Evolutionary conservation across 2,888 invertebrate species (phyloP), one percentile per base, ranked within the genome.

Genomic region (Spisula subtruncata): DNA sequence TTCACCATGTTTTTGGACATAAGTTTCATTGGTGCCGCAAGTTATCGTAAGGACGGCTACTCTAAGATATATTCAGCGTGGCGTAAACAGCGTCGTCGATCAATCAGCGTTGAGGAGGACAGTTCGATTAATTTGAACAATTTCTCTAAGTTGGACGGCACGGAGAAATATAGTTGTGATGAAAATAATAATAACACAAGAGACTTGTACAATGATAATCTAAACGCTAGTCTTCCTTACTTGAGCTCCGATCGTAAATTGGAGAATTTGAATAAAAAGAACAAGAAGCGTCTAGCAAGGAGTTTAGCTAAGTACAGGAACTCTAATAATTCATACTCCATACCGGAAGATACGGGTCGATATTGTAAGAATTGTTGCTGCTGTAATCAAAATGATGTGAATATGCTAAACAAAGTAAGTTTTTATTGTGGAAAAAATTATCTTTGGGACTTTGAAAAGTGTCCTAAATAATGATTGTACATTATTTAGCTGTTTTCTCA

Each of bases 1-100:
- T 56, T 83, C 8, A 82, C 46, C 60, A 92, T 92, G 92, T 91
- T 92, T 83, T 83, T 92, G 88, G 92, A 92, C 81, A 88, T 92
- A 41, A 92, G 92, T 88, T 91, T 92, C 81, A 75, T 92, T 81
- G 91, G 92, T 4, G 91, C 90, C 18, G 91, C 92, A 14, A 25
- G 87, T 16, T 91, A 92, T 32, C 87, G 91, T 29, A 91, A 90
- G 60, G 91, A 92, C 1, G 91, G 90, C 8, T 92, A 91, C 83
- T 87, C 84, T 14, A 90, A 83, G 66, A 90, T 92, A 60, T 92
- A 92, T 56, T 87, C 83, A 1, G 87, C 89, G 6, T 54, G 90
- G 10, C 75, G 84, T 32, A 91, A 91, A 81, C 86, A 90, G n/a
- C 83, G 86, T 1, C 80, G 91, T 10, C 81, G 89, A 20, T 91